Evolutionary conservation across 2,888 invertebrate genomes (phyloP).

Genomic region (Drosophila anceps): DNA sequence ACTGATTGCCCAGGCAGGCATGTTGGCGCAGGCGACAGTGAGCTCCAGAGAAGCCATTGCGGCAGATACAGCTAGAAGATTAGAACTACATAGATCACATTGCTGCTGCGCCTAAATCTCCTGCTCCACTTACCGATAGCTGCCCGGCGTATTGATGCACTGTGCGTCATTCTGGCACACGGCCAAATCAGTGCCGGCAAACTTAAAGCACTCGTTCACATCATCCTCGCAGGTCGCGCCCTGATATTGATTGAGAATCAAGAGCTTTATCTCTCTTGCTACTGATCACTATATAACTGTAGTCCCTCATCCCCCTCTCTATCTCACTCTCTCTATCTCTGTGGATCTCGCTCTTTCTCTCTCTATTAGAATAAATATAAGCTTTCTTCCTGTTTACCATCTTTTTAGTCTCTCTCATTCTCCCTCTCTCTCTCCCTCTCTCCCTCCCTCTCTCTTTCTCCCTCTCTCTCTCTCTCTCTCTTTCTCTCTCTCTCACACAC

Average conservation of each 20-base stretch:
- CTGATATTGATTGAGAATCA: constrained; percentile 82
- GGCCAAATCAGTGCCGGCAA: constrained; percentile 91
- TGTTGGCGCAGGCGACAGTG: constrained; percentile 92
- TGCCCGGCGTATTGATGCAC: constrained; percentile 92
- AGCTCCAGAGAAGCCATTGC: constrained; percentile 91
- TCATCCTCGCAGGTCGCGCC: constrained; percentile 91
- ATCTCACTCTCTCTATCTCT: neutral
- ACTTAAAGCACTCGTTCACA: constrained; percentile 94
- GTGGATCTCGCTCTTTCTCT: too few relatives aligned
- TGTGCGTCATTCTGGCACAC: constrained; percentile 96
- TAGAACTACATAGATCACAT: neutral
- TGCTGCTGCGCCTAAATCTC: too few relatives aligned
- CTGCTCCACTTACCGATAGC: constrained; percentile 88
- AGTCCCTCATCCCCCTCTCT: too few relatives aligned
- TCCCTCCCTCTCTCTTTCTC: too few relatives aligned
- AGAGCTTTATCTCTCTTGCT: too few relatives aligned
- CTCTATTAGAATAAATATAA: too few relatives aligned
- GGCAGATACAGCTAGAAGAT: constrained; percentile 89
- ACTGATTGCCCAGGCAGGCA: constrained; percentile 89
- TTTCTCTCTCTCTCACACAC: too few relatives aligned
- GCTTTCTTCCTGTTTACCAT: too few relatives aligned
- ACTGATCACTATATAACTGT: too few relatives aligned
- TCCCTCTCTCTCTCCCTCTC: too few relatives aligned
- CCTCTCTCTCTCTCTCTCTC: too few relatives aligned
- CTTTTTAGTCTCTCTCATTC: too few relatives aligned